Conservation (phyloP, 92 coral and sea anemone species). For the Nematostella vectensis region DNA sequence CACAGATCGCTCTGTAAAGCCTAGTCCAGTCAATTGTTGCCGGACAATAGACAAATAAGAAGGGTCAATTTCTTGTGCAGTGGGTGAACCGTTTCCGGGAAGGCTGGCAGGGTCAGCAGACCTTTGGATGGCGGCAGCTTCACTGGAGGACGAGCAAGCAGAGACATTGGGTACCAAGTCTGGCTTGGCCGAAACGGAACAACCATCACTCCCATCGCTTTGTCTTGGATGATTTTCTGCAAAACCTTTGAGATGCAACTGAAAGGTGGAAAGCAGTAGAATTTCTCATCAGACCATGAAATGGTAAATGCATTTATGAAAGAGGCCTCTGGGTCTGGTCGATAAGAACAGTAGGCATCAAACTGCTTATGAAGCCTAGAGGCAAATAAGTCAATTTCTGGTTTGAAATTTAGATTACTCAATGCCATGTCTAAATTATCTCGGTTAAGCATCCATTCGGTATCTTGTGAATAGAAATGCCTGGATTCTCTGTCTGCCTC, state of each 20-base stretch:
- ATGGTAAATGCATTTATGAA: constrained; percentile 42
- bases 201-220: constrained; percentile 13
- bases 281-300: constrained; percentile 27
- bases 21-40: constrained; percentile 25
- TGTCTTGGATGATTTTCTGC: constrained; percentile 34
- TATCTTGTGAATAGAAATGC: constrained; percentile 26
- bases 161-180: constrained; percentile 33
- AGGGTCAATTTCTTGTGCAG: constrained; percentile 27
- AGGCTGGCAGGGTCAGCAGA: constrained; percentile 32
- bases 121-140: constrained; percentile 19
- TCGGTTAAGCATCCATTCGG: constrained; percentile 40
- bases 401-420: constrained; percentile 11
- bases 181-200: constrained; percentile 38
- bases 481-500: constrained; percentile 41
- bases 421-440: constrained; percentile 17
- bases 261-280: constrained; percentile 57
- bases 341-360: constrained; percentile 29
- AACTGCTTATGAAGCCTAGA: constrained; percentile 38
- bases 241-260: constrained; percentile 34
- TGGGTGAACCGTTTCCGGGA: constrained; percentile 26
- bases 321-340: constrained; percentile 39
- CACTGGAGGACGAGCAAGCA: constrained; percentile 28
- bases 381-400: constrained; percentile 39
- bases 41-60: constrained; percentile 25
- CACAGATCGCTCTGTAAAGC: constrained; percentile 23